Evolutionary conservation across 2,888 invertebrate species (phyloP), one percentile per base, ranked within the genome.

Genomic region (Ornithoptera alexandrae): DNA sequence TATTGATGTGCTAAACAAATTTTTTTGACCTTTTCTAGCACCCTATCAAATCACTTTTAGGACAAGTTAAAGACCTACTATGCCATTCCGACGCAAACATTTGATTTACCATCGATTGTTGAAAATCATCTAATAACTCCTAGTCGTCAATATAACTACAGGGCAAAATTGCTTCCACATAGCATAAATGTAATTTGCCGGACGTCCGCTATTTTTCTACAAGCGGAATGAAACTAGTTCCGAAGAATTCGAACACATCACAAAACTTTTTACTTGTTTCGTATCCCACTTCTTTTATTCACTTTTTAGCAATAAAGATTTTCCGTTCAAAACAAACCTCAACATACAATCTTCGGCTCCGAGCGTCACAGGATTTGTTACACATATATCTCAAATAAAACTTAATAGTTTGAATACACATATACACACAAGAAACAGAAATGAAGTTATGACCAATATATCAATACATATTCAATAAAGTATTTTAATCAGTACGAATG

Each of bases 231-330:
- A 58, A 58, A 58, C 57, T n/a, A 20, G 12, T 58, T 58, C 57
- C 57, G n/a, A 10, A 58, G 57, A 18, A 6, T 53, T 53, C 57
- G 57, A 12, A 22, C 57, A 58, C 57, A 58, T 58, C 57, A 15
- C 57, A 58, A 12, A 24, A 58, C 57, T 58, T 58, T 58, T 58
- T 58, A 10, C 15, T 58, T 12, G 24, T 22, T 58, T 24, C 15
- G 57, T 58, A 58, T 58, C 57, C n/a, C 53, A 8, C 2, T 58
- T 12, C 22, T 58, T 58, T 58, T 58, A 58, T 58, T 24, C 57
- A 58, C 57, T 58, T 58, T 58, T 58, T n/a, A 18, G 53, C 53
- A 58, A 58, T 58, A 58, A 58, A 20, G 22, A 58, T 58, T 58
- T 22, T 58, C 22, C 22, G 24, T 22, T 58, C 10, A 8, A 15